Evolutionary conservation across 2,888 invertebrate species (phyloP).

Genomic region (Sipha maydis): DNA sequence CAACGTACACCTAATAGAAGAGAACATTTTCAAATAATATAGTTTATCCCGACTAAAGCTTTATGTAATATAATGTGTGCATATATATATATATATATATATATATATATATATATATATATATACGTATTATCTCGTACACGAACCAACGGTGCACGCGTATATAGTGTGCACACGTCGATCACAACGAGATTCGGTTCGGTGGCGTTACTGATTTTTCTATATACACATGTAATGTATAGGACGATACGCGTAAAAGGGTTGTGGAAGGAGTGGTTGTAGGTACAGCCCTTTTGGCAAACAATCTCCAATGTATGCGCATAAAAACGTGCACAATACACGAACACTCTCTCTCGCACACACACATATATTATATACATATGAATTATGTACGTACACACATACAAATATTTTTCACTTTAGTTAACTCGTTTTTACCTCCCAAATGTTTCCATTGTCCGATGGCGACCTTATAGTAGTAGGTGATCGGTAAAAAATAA

Average conservation of each 20-base stretch:
- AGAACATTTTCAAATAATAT: too few relatives aligned
- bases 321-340: neutral
- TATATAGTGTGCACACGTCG: neutral
- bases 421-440: conserved; percentile 48
- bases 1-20: too few relatives aligned
- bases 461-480: neutral
- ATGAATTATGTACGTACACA: neutral
- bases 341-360: neutral
- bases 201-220: neutral
- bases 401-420: conserved; percentile 34
- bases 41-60: too few relatives aligned
- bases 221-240: neutral
- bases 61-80: too few relatives aligned
- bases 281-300: conserved; percentile 13
- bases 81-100: too few relatives aligned
- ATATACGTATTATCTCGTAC: too few relatives aligned
- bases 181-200: neutral
- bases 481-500: conserved; percentile 9
- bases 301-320: conserved; percentile 37
- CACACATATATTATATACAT: neutral
- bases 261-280: neutral
- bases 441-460: conserved; percentile 35
- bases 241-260: neutral
- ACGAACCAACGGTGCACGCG: neutral
- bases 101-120: too few relatives aligned